Conservation (phyloP, 2,797 vertebrate species). For the Natrix natrix region DNA sequence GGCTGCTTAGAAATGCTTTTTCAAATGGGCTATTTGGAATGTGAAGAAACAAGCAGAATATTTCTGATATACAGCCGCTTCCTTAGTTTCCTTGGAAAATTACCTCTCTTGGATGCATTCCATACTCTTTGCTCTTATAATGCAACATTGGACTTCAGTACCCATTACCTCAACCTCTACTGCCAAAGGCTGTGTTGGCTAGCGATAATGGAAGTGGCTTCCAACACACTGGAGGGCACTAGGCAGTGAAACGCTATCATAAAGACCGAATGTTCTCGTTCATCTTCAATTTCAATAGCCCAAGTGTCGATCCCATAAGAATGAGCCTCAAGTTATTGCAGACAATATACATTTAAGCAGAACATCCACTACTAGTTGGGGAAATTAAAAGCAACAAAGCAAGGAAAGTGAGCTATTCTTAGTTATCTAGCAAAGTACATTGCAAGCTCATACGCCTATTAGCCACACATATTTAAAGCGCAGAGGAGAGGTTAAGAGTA, state of each 20-base stretch:
- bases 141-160: not conserved
- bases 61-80: not conserved
- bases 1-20: not conserved
- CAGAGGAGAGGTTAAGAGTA: slow-evolving; percentile 29
- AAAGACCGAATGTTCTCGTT: not conserved
- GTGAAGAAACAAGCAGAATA: not conserved
- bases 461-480: slow-evolving; percentile 19
- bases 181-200: not conserved
- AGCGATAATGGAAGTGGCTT: not conserved
- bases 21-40: not conserved
- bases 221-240: not conserved
- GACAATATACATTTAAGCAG: not conserved
- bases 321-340: slow-evolving; percentile 13
- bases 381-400: slow-evolving; percentile 26
- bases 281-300: not conserved
- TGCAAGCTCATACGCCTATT: slow-evolving; percentile 21
- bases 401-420: slow-evolving; percentile 12
- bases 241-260: not conserved
- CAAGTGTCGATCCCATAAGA: not conserved
- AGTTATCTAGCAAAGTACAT: slow-evolving; percentile 29
- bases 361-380: not conserved
- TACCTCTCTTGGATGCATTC: not conserved
- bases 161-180: not conserved
- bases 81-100: not conserved
- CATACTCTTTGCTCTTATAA: not conserved